Evolutionary conservation across 2,113 vertebrate species (phyloP), one percentile per base, ranked within the genome.

Genomic region (Meleagris gallopavo): DNA sequence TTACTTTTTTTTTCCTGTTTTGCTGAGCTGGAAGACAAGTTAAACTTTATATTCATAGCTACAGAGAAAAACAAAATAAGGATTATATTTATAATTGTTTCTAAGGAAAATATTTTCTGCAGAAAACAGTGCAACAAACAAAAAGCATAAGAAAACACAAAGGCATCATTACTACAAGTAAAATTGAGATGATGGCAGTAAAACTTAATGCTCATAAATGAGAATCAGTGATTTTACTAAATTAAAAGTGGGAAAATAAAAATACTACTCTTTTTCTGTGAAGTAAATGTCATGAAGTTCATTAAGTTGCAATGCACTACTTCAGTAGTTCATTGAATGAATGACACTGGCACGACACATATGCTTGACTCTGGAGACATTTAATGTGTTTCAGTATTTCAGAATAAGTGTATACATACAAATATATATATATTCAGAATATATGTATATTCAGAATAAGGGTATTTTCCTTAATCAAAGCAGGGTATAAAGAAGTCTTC

Each of bases 31-130:
- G 85, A 95, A 96, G 55, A 92, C 36, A 52, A 38, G n/a, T 88
- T 96, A 93, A 94, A 94, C 55, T 92, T 93, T 52, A 27, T 81
- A 57, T 72, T 96, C 90, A 87, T 21, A 93, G n/a, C 52, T 91
- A 73, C 32, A 67, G 17, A 34, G 16, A 9, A n/a, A 93, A 95
- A 84, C 3, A 84, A 93, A 96, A 34, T 67, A 80, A 93, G 8
- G 79, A 9, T 84, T n/a, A 61, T 80, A 19, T 9, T 11, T 93
- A 45, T 50, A 92, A 73, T 8, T 14, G 94, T 94, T 94, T 83
- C 48, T 82, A 65, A 88, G 73, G 64, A 85, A 96, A 95, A 67
- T 83, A 21, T 90, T 95, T 88, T 90, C 34, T 71, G 18, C 57
- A 74, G 34, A 75, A 72, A 86, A 81, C 29, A 93, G 13, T 21